Percentiles rank a stretch among this genome's conserved stretches.
Evolutionary conservation across 2,797 vertebrate genomes (phyloP).

Genomic region (Peromyscus melanophrys): DNA sequence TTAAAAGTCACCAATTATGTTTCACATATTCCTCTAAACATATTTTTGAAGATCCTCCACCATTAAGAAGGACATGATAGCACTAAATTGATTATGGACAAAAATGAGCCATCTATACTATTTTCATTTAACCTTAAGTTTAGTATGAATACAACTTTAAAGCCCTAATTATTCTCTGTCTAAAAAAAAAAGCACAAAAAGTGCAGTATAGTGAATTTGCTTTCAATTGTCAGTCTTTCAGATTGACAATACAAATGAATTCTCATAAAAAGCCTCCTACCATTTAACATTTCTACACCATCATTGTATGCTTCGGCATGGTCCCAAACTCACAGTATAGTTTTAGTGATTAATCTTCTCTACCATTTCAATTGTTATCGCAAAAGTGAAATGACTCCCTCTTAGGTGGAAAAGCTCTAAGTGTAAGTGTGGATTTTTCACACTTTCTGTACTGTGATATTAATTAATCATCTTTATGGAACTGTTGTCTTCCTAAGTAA

Average conservation of each 20-base stretch:
- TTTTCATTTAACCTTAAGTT: slow-evolving; percentile 58
- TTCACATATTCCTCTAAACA: slow-evolving; percentile 16
- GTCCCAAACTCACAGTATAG: not conserved
- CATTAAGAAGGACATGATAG: slow-evolving; percentile 56
- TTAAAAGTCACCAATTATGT: slow-evolving; percentile 76
- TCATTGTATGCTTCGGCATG: not conserved
- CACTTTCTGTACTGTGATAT: not conserved
- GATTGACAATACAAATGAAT: not conserved
- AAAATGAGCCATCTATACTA: slow-evolving; percentile 59
- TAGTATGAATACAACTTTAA: not conserved
- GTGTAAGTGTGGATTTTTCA: not conserved
- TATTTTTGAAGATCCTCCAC: slow-evolving; percentile 37
- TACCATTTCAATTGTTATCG: not conserved
- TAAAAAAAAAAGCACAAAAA: not conserved
- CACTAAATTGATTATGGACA: slow-evolving; percentile 42
- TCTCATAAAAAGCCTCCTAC: not conserved
- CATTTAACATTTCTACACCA: not conserved
- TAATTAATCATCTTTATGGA: not conserved
- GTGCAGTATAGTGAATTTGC: not conserved
- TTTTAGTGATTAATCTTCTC: not conserved
- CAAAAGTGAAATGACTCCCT: not conserved
- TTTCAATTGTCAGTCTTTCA: not conserved
- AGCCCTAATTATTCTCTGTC: not conserved
- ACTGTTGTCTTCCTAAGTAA: not conserved
- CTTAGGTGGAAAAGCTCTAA: not conserved